Conservation (phyloP, 2,888 invertebrate genomes). For the Eupeodes latifasciatus region DNA sequence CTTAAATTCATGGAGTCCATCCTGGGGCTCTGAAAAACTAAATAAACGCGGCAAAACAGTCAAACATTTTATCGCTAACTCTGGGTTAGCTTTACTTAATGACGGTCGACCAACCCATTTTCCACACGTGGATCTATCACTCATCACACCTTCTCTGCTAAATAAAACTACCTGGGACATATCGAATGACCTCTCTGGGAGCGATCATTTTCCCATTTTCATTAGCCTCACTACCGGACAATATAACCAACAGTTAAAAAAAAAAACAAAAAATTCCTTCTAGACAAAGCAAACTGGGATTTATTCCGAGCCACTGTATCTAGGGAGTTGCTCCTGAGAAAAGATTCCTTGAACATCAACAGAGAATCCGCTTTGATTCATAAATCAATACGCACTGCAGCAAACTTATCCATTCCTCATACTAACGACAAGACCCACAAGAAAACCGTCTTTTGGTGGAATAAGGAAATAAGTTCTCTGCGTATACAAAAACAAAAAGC, state of each 20-base stretch:
- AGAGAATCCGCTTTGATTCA: constrained; percentile 41
- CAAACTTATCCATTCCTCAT: constrained; percentile 33
- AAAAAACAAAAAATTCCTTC: neutral
- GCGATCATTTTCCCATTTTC: constrained; percentile 34
- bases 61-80: constrained; percentile 33
- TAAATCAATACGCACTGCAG: constrained; percentile 37
- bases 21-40: constrained; percentile 46
- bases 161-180: constrained; percentile 22
- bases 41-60: constrained; percentile 47
- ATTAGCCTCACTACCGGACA: constrained; percentile 3
- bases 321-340: neutral
- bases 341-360: constrained; percentile 16
- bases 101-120: constrained; percentile 46
- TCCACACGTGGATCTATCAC: constrained; percentile 25
- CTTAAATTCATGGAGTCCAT: constrained; percentile 54
- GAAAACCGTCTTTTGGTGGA: constrained; percentile 25
- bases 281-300: too few species aligned
- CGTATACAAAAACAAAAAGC: constrained; percentile 85
- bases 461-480: constrained; percentile 96
- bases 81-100: constrained; percentile 46
- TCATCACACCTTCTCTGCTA: constrained; percentile 17
- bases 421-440: constrained; percentile 23
- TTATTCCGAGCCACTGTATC: too few species aligned
- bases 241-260: neutral
- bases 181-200: constrained; percentile 8